phyloP scores from a whole-genome alignment of 2,113 vertebrate species.

The Leptobrachium leishanense region DNA sequence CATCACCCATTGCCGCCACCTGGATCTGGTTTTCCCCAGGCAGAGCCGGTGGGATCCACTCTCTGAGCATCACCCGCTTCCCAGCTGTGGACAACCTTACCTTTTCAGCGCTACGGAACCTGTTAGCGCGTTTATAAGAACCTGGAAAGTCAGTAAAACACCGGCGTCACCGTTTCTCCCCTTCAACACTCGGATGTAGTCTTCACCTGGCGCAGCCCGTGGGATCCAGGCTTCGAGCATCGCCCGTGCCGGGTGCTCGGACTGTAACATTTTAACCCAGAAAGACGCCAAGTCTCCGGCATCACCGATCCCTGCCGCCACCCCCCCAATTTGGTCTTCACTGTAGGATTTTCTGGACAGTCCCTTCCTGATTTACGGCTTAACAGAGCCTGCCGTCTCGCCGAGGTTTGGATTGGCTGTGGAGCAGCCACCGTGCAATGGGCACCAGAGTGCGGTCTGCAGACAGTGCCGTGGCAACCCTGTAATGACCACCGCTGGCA shows the following conservation, averaged over 20 bases:
- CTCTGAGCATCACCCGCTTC: neutral
- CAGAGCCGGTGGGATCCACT: neutral
- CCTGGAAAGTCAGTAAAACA: neutral
- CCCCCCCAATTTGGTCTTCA: neutral
- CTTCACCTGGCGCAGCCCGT: no score
- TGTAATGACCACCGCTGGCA: neutral
- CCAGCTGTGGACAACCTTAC: no score
- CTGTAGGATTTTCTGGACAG: neutral
- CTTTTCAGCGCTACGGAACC: no score
- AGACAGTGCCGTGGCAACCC: neutral
- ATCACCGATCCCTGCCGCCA: no score
- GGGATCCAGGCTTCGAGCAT: no score
- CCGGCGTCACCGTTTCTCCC: neutral
- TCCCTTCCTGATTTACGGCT: neutral
- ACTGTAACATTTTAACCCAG: neutral
- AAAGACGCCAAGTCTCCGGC: neutral
- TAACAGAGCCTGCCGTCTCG: neutral
- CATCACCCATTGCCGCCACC: neutral
- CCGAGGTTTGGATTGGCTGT: neutral
- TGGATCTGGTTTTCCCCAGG: no score
- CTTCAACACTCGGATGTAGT: no score
- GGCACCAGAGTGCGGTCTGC: neutral
- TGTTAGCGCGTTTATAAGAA: no score
- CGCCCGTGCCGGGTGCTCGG: no score
- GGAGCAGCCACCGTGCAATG: neutral